These are phyloP conservation scores for Trematocara marginatum DNA, from an alignment of 2,113 vertebrate genomes.

Conservation along the genomic window DNA sequence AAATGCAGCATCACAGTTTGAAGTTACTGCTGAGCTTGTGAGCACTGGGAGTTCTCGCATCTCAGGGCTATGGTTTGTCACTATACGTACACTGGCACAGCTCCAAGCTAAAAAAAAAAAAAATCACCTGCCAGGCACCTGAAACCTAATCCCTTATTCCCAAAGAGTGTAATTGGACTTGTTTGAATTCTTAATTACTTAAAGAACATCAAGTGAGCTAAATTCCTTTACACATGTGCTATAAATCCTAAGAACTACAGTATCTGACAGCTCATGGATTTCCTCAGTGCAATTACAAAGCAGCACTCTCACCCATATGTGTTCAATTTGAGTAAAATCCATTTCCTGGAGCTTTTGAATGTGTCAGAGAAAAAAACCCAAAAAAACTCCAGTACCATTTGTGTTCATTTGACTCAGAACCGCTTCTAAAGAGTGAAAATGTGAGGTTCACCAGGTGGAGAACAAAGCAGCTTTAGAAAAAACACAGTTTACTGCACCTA, in stretches of 20 bases:
- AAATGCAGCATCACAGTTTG: constrained; percentile 33
- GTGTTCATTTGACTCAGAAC: constrained; percentile 4
- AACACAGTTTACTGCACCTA: background rate
- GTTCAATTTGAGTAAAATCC: background rate
- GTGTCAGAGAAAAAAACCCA: background rate
- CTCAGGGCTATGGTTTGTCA: constrained; percentile 11
- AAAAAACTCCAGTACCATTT: background rate
- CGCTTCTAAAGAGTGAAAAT: background rate
- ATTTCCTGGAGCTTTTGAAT: background rate
- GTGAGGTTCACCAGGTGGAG: background rate
- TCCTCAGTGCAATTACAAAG: background rate
- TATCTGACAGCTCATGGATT: background rate
- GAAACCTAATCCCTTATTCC: background rate
- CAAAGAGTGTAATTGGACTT: background rate
- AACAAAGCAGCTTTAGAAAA: background rate
- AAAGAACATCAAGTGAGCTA: background rate
- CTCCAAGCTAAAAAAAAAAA: background rate
- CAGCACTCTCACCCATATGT: background rate
- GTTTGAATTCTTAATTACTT: background rate
- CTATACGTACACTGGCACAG: background rate
- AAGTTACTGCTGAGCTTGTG: constrained; percentile 32
- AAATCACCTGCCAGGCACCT: background rate
- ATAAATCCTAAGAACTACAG: background rate
- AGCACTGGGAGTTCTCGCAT: constrained; percentile 17
- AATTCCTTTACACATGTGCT: background rate